Evolutionary conservation across 2,888 invertebrate species (phyloP).

Genomic region (Entomobrya multifasciata): DNA sequence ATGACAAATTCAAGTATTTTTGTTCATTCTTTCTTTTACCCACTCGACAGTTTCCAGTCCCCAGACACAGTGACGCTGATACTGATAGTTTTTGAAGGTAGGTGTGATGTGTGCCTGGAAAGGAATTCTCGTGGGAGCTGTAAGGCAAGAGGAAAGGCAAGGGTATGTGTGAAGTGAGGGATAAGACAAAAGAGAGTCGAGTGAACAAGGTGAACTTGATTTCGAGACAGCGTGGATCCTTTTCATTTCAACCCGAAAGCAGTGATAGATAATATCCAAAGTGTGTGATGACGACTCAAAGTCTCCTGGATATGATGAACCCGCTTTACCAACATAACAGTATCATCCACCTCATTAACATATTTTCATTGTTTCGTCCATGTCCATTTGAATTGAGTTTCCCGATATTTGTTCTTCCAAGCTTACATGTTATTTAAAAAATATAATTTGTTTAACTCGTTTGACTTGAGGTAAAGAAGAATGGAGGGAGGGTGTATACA

Average conservation of each 20-base stretch:
- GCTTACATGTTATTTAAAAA: not conserved
- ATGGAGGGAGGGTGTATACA: too few species aligned
- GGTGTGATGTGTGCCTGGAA: not conserved
- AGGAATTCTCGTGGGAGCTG: conserved; percentile 7
- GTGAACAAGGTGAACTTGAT: conserved; percentile 5
- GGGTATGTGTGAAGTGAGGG: not conserved
- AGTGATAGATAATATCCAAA: too few species aligned
- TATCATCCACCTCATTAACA: too few species aligned
- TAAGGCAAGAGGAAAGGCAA: not conserved
- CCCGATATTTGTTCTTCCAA: not conserved
- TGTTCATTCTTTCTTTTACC: too few species aligned
- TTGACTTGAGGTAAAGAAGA: not conserved
- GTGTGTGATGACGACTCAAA: conserved; percentile 57
- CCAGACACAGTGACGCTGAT: conserved; percentile 24
- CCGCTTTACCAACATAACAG: too few species aligned
- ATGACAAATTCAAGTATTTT: too few species aligned
- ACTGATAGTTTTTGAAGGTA: not conserved
- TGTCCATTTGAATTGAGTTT: not conserved
- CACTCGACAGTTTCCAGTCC: too few species aligned
- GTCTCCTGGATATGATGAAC: conserved; percentile 51
- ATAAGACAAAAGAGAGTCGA: too few species aligned
- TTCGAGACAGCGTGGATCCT: conserved; percentile 66
- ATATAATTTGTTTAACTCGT: not conserved
- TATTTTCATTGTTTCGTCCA: too few species aligned
- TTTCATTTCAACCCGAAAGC: not conserved